These are phyloP conservation scores for Pristionchus entomophagus DNA, from an alignment of 2,888 invertebrate genomes.

Conservation along the genomic window DNA sequence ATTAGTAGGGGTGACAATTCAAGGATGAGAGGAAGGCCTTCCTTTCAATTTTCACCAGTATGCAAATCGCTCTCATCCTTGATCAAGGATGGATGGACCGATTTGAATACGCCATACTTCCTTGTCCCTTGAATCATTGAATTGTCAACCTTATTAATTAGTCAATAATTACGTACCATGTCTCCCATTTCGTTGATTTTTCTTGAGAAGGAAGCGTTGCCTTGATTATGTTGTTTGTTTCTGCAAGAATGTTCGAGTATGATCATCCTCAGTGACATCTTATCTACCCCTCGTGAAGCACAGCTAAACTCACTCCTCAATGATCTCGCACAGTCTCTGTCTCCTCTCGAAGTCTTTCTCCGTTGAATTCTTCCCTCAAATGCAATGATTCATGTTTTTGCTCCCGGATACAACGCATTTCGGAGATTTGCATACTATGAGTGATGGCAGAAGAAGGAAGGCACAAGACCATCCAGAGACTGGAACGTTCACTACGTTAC, in stretches of 20 bases:
- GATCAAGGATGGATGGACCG: no score
- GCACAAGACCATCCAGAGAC: no score
- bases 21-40: no score
- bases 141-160: no score
- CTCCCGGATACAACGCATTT: neutral
- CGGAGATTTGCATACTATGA: no score
- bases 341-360: neutral
- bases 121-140: no score
- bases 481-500: no score
- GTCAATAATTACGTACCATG: neutral
- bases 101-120: no score
- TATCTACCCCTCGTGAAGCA: neutral
- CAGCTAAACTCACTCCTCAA: neutral
- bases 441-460: no score
- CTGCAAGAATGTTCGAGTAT: neutral
- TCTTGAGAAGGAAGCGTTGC: neutral
- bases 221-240: neutral
- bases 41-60: no score
- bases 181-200: neutral
- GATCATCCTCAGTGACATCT: neutral
- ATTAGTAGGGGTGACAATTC: no score
- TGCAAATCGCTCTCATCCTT: no score
- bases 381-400: neutral
- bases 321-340: conserved; percentile 6
- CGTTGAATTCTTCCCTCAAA: neutral